Percentiles rank a stretch among this genome's conserved stretches.
Evolutionary conservation across 2,888 invertebrate genomes (phyloP).

Genomic region (Sesia apiformis): DNA sequence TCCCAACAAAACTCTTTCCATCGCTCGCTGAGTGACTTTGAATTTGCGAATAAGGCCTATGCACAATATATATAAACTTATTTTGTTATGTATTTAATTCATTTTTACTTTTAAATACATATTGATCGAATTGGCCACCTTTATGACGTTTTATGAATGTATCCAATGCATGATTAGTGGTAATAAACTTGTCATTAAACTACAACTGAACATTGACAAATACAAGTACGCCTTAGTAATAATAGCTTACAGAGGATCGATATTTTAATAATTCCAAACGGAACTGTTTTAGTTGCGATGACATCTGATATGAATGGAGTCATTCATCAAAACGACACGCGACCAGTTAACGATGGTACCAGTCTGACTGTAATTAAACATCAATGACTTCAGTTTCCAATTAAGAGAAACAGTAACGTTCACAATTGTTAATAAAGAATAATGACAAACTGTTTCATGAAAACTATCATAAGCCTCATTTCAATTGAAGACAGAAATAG

Average conservation of each 20-base stretch:
- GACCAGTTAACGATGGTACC: neutral
- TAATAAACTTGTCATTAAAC: too few species aligned
- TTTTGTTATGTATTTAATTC: too few species aligned
- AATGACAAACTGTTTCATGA: neutral
- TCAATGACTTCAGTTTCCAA: slow-evolving; percentile 2
- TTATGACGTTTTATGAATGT: too few species aligned
- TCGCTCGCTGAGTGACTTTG: too few species aligned
- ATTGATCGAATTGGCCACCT: too few species aligned
- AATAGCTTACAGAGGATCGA: neutral
- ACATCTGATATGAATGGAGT: slow-evolving; percentile 12
- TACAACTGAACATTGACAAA: too few species aligned
- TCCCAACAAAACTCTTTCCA: too few species aligned
- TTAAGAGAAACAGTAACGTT: neutral
- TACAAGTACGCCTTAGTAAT: neutral
- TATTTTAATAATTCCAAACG: slow-evolving; percentile 4
- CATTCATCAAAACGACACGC: slow-evolving; percentile 15
- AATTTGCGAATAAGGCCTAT: too few species aligned
- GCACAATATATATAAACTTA: too few species aligned
- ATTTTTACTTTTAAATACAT: too few species aligned
- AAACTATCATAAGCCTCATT: neutral
- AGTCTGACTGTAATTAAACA: slow-evolving; percentile 12
- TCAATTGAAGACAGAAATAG: too few species aligned
- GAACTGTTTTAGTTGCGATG: slow-evolving; percentile 8
- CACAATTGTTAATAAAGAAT: neutral
- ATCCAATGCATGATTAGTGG: too few species aligned